Evolutionary conservation across 1,140 invertebrate genomes (phyloP).

Genomic region (Planococcus citri): DNA sequence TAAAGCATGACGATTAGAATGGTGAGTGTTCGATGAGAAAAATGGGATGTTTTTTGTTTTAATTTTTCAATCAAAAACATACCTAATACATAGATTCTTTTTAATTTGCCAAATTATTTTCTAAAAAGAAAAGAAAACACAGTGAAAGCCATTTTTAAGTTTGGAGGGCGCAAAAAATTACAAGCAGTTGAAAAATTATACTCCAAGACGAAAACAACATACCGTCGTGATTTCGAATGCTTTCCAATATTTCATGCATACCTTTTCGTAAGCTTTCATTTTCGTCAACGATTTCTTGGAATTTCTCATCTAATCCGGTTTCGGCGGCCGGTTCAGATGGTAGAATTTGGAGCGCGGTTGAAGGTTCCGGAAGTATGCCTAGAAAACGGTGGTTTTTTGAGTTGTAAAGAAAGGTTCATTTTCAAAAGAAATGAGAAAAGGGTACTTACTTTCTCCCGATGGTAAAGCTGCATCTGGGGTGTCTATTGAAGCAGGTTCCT

Average conservation of each 20-base stretch:
- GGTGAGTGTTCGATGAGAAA: background rate
- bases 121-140: background rate
- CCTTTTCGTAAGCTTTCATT: conserved; percentile 56
- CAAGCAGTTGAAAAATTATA: background rate
- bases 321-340: too few relatives aligned
- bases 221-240: conserved; percentile 45
- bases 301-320: conserved; percentile 34
- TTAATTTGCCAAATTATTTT: background rate
- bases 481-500: background rate
- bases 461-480: background rate
- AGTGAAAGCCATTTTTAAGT: too few relatives aligned
- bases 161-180: background rate
- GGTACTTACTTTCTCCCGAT: background rate
- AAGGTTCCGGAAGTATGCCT: background rate
- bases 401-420: background rate
- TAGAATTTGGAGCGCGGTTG: too few relatives aligned
- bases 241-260: conserved; percentile 50
- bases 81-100: background rate
- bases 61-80: background rate
- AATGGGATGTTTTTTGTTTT: background rate
- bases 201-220: conserved; percentile 21
- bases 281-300: conserved; percentile 46
- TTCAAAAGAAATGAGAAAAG: too few relatives aligned
- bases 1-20: background rate
- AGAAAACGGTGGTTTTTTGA: too few relatives aligned